phyloP scores from a whole-genome alignment of 2,797 vertebrate species.

The Eurystomus glaucurus region DNA sequence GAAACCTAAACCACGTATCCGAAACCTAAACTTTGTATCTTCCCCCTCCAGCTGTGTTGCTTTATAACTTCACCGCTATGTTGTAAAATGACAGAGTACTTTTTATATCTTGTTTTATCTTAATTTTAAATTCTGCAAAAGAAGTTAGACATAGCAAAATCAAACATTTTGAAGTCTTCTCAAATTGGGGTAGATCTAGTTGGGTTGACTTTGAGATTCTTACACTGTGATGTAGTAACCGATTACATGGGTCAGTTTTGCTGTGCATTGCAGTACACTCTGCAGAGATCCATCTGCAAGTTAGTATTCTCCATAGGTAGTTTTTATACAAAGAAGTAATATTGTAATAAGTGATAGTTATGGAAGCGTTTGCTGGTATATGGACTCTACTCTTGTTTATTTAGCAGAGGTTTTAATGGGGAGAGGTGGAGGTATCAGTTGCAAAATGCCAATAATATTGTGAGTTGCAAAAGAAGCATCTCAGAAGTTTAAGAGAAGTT shows the following conservation, averaged over 20 bases:
- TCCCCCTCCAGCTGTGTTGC: not conserved
- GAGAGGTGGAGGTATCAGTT: not conserved
- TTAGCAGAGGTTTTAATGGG: not conserved
- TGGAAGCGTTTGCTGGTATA: not conserved
- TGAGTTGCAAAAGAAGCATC: not conserved
- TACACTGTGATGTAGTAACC: not conserved
- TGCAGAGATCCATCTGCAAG: not conserved
- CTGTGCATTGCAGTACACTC: accelerated
- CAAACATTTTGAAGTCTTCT: not conserved
- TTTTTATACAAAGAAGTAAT: not conserved
- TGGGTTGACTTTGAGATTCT: not conserved
- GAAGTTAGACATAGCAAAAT: not conserved
- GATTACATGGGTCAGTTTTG: not conserved
- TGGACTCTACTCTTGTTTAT: not conserved
- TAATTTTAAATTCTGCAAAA: not conserved
- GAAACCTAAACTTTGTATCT: not conserved
- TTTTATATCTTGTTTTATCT: not conserved
- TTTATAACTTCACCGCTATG: not conserved
- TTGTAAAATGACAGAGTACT: not conserved
- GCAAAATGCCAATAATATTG: not conserved
- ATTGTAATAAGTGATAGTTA: not conserved
- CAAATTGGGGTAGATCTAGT: not conserved
- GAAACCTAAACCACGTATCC: not conserved
- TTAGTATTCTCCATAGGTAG: not conserved
- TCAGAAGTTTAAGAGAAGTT: not conserved